phyloP scores from a whole-genome alignment of 2,113 vertebrate genomes.

The Varanus salvator region DNA sequence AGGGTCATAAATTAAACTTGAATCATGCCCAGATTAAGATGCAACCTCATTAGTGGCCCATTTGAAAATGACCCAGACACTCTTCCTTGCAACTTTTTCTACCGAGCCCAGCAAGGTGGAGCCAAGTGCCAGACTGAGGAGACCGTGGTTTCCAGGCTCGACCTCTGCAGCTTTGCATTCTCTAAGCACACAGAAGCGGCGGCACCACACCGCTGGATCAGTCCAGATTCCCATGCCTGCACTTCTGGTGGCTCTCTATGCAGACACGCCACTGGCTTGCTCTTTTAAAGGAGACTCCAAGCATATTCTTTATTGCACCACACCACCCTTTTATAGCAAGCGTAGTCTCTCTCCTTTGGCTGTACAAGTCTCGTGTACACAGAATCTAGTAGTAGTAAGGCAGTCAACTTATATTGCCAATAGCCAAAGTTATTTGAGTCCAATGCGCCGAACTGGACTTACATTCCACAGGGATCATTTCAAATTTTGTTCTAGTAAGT shows the following conservation, averaged over 20 bases:
- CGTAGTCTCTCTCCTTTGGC: constrained; percentile 37
- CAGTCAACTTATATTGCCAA: neutral
- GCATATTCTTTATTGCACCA: neutral
- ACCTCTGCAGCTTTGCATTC: neutral
- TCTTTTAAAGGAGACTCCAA: fast-evolving
- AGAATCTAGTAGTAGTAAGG: fast-evolving
- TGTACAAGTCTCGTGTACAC: constrained; percentile 2
- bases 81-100: neutral
- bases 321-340: neutral
- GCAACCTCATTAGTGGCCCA: neutral
- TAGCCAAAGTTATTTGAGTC: neutral
- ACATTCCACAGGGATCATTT: neutral
- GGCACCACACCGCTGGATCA: too few relatives aligned
- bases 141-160: neutral
- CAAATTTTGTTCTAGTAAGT: neutral
- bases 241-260: neutral
- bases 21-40: neutral
- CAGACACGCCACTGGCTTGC: neutral
- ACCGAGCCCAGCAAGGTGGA: neutral
- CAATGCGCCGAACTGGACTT: too few relatives aligned
- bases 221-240: too few relatives aligned
- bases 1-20: neutral
- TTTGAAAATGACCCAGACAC: fast-evolving
- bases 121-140: neutral
- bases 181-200: neutral